Percentiles rank a stretch among this genome's conserved stretches.
These are phyloP conservation scores for Catocala fraxini DNA, from an alignment of 2,888 invertebrate species.

Conservation along the genomic window DNA sequence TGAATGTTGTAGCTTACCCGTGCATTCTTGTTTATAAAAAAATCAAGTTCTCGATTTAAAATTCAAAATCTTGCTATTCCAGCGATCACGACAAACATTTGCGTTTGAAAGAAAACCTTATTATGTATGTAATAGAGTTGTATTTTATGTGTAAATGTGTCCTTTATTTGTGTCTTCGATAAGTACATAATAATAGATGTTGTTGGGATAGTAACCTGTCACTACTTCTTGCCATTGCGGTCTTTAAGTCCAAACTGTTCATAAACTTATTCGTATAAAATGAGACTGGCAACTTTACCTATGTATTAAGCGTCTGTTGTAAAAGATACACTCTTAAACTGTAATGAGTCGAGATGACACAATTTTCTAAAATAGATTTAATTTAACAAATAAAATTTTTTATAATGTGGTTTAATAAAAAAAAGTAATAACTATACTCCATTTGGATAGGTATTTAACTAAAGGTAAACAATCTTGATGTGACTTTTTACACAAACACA, in stretches of 20 bases:
- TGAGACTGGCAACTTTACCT: neutral
- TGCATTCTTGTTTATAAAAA: conserved; percentile 38
- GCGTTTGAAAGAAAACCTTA: conserved; percentile 32
- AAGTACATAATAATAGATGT: conserved; percentile 31
- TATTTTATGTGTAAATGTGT: conserved; percentile 20
- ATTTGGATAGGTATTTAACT: no score
- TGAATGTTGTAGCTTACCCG: conserved; percentile 32
- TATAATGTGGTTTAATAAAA: no score
- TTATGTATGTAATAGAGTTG: conserved; percentile 17
- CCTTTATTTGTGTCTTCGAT: conserved; percentile 22
- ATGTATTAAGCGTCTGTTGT: neutral
- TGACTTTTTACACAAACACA: no score
- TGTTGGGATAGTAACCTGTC: conserved; percentile 36
- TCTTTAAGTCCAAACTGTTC: conserved; percentile 28
- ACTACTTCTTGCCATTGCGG: conserved; percentile 24
- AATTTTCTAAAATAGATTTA: no score
- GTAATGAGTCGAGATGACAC: no score
- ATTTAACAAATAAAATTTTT: no score
- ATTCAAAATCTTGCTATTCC: conserved; percentile 60
- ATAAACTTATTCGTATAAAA: conserved; percentile 38
- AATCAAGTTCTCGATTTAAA: conserved; percentile 56
- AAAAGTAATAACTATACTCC: no score
- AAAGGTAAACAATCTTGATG: no score
- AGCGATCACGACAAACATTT: conserved; percentile 49
- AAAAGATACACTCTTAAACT: no score